A percentile compares a stretch with the other conserved stretches of the same genome.
phyloP scores from a whole-genome alignment of 1,140 invertebrate genomes.

The Ceratosolen solmsi region DNA sequence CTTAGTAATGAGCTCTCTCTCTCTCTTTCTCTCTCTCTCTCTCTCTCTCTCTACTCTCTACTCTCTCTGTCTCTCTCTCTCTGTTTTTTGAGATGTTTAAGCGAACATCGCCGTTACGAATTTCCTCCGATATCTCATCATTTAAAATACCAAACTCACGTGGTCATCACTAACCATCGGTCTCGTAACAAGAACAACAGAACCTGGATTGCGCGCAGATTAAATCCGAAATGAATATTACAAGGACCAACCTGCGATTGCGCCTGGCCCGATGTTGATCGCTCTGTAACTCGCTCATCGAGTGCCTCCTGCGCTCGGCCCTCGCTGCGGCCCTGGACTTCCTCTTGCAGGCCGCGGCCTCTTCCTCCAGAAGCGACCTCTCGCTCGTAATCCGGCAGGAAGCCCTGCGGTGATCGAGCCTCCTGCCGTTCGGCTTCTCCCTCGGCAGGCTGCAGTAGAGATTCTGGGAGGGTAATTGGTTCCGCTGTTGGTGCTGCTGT shows the following conservation, averaged over 20 bases:
- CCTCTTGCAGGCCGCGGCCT: neutral
- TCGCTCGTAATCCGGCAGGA: constrained; percentile 29
- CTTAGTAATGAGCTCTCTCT: too few relatives aligned
- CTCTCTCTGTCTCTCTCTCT: too few relatives aligned
- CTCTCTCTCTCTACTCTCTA: too few relatives aligned
- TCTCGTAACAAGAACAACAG: too few relatives aligned
- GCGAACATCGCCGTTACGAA: too few relatives aligned
- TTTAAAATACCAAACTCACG: too few relatives aligned
- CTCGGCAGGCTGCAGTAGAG: constrained; percentile 48
- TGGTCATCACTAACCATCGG: too few relatives aligned
- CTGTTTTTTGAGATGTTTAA: too few relatives aligned
- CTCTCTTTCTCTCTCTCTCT: too few relatives aligned
- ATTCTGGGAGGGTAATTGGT: constrained; percentile 19
- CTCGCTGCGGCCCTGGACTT: neutral
- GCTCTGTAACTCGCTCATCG: constrained; percentile 43
- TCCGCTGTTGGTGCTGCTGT: neutral
- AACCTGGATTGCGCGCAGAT: too few relatives aligned
- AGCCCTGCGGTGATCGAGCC: constrained; percentile 21
- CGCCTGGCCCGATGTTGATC: constrained; percentile 33
- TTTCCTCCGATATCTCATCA: too few relatives aligned
- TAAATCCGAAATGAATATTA: neutral
- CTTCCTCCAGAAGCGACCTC: neutral
- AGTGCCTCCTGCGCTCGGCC: constrained; percentile 45
- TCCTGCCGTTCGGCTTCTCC: constrained; percentile 2
- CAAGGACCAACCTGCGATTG: constrained; percentile 27